phyloP scores from a whole-genome alignment of 2,113 vertebrate genomes.

The Cyrtonyx montezumae region DNA sequence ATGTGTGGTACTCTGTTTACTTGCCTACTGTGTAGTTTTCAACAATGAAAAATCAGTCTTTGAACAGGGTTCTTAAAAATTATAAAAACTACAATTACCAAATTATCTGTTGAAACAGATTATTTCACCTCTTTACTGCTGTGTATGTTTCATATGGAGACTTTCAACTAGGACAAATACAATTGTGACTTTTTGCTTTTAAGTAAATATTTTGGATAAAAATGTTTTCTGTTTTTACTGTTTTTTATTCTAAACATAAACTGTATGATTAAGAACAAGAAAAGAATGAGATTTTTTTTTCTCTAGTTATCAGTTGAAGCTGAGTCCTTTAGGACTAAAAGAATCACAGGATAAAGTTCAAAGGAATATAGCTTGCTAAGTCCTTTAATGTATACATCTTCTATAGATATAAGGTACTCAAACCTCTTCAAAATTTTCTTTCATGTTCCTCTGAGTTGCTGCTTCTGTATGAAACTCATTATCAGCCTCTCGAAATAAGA shows the following conservation, averaged over 20 bases:
- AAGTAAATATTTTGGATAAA: background rate
- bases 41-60: background rate
- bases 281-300: background rate
- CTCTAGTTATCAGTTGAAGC: background rate
- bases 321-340: background rate
- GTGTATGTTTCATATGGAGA: background rate
- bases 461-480: constrained; percentile 5
- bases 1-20: background rate
- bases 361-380: background rate
- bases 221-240: background rate
- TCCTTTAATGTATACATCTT: background rate
- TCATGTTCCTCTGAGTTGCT: background rate
- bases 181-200: background rate
- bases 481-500: background rate
- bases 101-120: background rate
- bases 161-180: background rate
- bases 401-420: background rate
- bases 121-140: background rate
- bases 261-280: background rate
- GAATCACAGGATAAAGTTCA: background rate
- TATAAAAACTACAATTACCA: background rate
- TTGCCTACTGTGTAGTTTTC: background rate
- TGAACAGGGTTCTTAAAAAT: background rate
- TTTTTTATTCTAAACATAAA: background rate
- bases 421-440: background rate